phyloP scores from a whole-genome alignment of 2,888 invertebrate genomes.

The Agonopterix alstromeriana region DNA sequence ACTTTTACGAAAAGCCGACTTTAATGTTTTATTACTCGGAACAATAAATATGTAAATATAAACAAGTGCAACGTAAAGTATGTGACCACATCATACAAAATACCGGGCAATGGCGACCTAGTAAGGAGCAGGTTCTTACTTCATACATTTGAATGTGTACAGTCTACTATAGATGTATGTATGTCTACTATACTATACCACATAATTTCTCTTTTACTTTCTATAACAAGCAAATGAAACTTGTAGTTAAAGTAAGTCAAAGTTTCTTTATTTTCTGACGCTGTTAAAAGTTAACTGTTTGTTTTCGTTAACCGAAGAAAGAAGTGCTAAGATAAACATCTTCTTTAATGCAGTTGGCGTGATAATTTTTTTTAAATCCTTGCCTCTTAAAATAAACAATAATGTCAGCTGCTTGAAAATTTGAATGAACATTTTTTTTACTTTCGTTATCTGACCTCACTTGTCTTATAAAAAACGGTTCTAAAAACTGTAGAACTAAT shows the following conservation, averaged over 20 bases:
- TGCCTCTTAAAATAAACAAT: conserved; percentile 3
- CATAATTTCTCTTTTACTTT: conserved; percentile 8
- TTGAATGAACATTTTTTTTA: not conserved
- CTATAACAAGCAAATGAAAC: not conserved
- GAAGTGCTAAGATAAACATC: conserved; percentile 1
- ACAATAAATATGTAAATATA: conserved; percentile 1
- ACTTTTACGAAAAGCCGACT: too few species aligned
- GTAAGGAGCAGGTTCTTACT: conserved; percentile 6
- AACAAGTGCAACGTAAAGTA: conserved; percentile 1
- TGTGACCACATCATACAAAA: not conserved
- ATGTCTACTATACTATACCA: conserved; percentile 2
- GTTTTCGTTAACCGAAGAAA: not conserved
- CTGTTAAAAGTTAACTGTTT: not conserved
- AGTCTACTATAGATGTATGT: conserved; percentile 1
- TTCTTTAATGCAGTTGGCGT: not conserved
- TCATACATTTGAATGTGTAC: conserved; percentile 3
- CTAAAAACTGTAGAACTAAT: not conserved
- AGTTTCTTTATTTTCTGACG: not conserved
- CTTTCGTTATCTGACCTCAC: not conserved
- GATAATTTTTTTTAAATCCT: conserved; percentile 6
- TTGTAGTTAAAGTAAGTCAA: not conserved
- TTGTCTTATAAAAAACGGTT: not conserved
- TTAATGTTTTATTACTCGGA: not conserved
- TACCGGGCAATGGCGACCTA: conserved; percentile 4
- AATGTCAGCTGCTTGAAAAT: not conserved